A percentile compares a stretch with the other conserved stretches of the same genome.
phyloP scores from a whole-genome alignment of 2,113 vertebrate species.

The Halcyon malimbica region DNA sequence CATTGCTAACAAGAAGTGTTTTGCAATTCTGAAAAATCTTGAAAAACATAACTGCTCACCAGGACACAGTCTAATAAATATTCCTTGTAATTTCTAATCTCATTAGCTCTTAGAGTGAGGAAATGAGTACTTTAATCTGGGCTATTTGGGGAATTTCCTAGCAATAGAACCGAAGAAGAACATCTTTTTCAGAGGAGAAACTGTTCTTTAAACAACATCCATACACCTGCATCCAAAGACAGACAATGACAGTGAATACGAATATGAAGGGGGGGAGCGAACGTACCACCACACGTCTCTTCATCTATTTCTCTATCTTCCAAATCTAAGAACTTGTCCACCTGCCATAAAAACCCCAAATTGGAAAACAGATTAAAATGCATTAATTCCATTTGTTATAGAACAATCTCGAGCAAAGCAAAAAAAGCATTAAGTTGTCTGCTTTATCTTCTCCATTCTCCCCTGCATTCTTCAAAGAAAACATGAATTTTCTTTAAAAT shows the following conservation, averaged over 20 bases:
- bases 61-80: neutral
- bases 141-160: neutral
- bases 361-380: neutral
- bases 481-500: neutral
- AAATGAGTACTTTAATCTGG: neutral
- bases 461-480: neutral
- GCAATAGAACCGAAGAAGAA: neutral
- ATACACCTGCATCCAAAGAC: neutral
- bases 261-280: neutral
- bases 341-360: slow-evolving; percentile 41
- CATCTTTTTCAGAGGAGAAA: neutral
- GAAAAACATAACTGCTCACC: neutral
- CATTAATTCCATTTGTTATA: neutral
- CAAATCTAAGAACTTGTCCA: slow-evolving; percentile 62
- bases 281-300: slow-evolving; percentile 49
- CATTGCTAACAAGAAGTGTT: neutral
- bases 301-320: slow-evolving; percentile 62
- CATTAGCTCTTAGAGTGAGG: neutral
- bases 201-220: neutral
- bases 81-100: neutral
- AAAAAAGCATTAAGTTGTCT: neutral
- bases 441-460: neutral
- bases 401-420: neutral
- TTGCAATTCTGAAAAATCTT: neutral
- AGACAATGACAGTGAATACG: neutral